phyloP scores from a whole-genome alignment of 1,140 invertebrate species.

The Agrilus planipennis region DNA sequence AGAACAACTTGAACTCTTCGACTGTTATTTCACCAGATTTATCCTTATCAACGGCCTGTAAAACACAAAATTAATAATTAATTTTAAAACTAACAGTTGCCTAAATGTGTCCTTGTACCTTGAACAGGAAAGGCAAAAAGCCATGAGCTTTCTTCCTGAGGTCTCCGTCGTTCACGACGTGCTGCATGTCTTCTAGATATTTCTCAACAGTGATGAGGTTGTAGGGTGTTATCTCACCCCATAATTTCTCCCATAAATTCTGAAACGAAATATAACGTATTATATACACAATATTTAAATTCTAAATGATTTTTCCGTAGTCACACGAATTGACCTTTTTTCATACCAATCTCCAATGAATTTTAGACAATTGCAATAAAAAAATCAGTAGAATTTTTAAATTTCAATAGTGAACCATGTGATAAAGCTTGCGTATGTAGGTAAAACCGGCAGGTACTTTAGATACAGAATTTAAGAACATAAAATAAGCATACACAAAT shows the following conservation, averaged over 20 bases:
- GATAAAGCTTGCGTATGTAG: too few species aligned
- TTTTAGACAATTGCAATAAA: too few species aligned
- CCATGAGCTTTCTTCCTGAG: conserved; percentile 58
- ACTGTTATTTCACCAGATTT: conserved; percentile 63
- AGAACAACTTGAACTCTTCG: conserved; percentile 72
- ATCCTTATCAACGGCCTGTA: conserved; percentile 70
- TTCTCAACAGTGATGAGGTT: conserved; percentile 68
- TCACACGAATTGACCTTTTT: too few species aligned
- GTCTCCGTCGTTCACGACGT: conserved; percentile 61
- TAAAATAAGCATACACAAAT: too few species aligned
- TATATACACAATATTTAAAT: too few species aligned
- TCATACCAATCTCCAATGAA: too few species aligned
- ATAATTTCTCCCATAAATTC: conserved; percentile 70
- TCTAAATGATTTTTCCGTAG: too few species aligned
- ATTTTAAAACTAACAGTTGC: background rate
- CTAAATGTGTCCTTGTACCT: conserved; percentile 38
- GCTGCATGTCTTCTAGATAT: conserved; percentile 68
- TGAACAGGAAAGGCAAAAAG: conserved; percentile 68
- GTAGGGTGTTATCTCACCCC: conserved; percentile 69
- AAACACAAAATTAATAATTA: conserved; percentile 8
- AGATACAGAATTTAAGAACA: too few species aligned
- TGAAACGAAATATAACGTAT: too few species aligned
- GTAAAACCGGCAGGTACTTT: too few species aligned
- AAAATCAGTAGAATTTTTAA: too few species aligned
- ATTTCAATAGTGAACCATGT: too few species aligned